Evolutionary conservation across 2,797 vertebrate species (phyloP).

Genomic region (Oreonectes daqikongensis): DNA sequence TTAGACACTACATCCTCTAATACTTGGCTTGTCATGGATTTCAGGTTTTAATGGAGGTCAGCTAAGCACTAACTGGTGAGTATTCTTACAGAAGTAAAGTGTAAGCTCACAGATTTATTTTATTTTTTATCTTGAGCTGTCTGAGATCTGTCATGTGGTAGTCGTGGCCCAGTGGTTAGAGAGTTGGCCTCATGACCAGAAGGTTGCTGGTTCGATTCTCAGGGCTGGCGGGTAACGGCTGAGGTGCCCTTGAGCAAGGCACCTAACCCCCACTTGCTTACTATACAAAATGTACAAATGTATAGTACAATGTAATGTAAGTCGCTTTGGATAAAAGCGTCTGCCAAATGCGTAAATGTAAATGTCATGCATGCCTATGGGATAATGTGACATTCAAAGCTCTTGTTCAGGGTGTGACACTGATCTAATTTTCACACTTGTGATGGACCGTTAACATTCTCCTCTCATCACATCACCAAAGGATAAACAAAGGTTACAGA

Average conservation of each 20-base stretch:
- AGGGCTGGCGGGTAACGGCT: too few relatives aligned
- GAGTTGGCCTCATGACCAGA: too few relatives aligned
- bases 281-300: too few relatives aligned
- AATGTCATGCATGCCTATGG: not conserved
- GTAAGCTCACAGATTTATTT: not conserved
- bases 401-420: not conserved
- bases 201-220: too few relatives aligned
- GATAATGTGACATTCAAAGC: not conserved
- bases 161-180: too few relatives aligned
- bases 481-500: not conserved
- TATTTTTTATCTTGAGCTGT: not conserved
- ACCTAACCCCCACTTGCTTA: too few relatives aligned
- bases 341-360: too few relatives aligned
- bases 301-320: too few relatives aligned
- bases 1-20: not conserved
- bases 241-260: too few relatives aligned
- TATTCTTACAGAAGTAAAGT: not conserved
- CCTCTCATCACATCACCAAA: not conserved
- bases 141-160: not conserved
- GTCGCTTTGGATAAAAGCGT: too few relatives aligned
- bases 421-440: conserved; percentile 10
- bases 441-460: conserved; percentile 1
- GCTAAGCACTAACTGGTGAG: not conserved
- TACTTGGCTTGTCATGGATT: not conserved
- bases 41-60: not conserved